Evolutionary conservation across 2,888 invertebrate species (phyloP).

Genomic region (Lordiphosa fenestrarum): DNA sequence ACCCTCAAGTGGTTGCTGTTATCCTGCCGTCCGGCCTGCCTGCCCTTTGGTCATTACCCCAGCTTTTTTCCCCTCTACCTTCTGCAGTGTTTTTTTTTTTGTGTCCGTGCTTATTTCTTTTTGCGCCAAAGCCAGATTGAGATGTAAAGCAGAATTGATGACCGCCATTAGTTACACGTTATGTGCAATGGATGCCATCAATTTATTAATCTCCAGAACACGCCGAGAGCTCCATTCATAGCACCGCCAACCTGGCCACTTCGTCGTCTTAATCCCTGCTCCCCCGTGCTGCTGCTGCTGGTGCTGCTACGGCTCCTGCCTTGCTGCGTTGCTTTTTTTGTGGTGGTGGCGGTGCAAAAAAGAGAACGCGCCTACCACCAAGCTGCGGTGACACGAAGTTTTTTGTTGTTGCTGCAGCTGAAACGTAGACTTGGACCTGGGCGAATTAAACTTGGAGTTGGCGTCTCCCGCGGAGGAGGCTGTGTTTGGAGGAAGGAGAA

Average conservation of each 20-base stretch:
- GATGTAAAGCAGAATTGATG: conserved; percentile 82
- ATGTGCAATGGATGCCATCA: conserved; percentile 82
- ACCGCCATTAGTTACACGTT: conserved; percentile 81
- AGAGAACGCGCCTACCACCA: conserved; percentile 48
- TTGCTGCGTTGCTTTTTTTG: conserved; percentile 11
- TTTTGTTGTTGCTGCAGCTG: conserved; percentile 44
- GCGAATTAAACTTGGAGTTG: conserved; percentile 33
- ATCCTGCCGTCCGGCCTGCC: conserved; percentile 19
- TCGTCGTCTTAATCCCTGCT: conserved; percentile 66
- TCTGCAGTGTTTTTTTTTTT: conserved; percentile 13
- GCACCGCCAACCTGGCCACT: conserved; percentile 42
- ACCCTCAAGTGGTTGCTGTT: conserved; percentile 44
- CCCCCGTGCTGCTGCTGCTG: conserved; percentile 5
- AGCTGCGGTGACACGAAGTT: conserved; percentile 69
- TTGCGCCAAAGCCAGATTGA: conserved; percentile 80
- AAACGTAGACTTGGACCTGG: conserved; percentile 26
- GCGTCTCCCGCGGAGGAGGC: conserved; percentile 55
- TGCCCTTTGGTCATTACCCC: conserved; percentile 55
- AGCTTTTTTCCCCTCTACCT: conserved; percentile 18
- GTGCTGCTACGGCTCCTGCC: conserved; percentile 5
- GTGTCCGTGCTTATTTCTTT: conserved; percentile 14
- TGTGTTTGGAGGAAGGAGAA: conserved; percentile 24
- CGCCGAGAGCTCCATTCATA: conserved; percentile 69
- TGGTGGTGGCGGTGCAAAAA: conserved; percentile 40
- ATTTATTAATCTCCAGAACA: conserved; percentile 81